These are phyloP conservation scores for Drosophila erecta DNA, from an alignment of 1,140 invertebrate species.

Conservation along the genomic window DNA sequence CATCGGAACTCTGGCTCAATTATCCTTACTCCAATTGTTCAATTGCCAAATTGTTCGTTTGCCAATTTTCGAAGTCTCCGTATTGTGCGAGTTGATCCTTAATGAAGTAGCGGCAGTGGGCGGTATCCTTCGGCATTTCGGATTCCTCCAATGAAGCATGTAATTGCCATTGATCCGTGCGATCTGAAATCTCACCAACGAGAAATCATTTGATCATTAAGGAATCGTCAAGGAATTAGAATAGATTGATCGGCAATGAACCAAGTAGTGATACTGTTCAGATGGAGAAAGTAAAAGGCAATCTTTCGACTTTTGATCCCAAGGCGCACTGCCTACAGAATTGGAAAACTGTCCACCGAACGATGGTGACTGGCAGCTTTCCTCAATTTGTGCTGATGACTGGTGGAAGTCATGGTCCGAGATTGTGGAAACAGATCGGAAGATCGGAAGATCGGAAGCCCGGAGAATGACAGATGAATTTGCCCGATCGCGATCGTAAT, in stretches of 20 bases:
- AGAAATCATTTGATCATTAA: not conserved
- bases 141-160: constrained; percentile 2
- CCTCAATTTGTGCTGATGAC: constrained; percentile 69
- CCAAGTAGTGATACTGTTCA: not conserved
- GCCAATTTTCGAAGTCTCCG: not conserved
- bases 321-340: not conserved
- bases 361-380: constrained; percentile 29
- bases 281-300: not conserved
- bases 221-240: not conserved
- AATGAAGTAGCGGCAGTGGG: constrained; percentile 38
- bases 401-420: constrained; percentile 31
- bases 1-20: constrained; percentile 15
- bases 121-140: not conserved
- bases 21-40: constrained; percentile 26
- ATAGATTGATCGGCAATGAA: not conserved
- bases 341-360: not conserved
- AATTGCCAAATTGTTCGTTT: constrained; percentile 13
- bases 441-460: constrained; percentile 31
- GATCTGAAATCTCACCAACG: not conserved
- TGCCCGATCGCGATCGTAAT: constrained; percentile 55
- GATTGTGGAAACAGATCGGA: constrained; percentile 33
- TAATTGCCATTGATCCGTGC: constrained; percentile 4
- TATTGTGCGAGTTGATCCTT: constrained; percentile 23
- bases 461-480: constrained; percentile 25
- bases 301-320: not conserved